phyloP scores from a whole-genome alignment of 2,113 vertebrate genomes.

The Cephalopterus ornatus region DNA sequence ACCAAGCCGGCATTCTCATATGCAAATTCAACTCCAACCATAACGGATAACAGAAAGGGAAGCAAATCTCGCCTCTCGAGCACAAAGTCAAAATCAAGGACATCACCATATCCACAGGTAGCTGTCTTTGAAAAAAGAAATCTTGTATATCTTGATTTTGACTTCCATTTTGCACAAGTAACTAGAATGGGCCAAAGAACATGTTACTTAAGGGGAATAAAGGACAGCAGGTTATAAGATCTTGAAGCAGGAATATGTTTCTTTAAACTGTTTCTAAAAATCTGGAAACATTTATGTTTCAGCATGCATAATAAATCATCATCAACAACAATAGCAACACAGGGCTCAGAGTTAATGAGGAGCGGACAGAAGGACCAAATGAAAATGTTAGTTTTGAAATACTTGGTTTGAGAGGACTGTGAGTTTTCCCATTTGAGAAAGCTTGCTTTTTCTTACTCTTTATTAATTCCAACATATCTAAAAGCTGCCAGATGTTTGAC shows the following conservation, averaged over 20 bases:
- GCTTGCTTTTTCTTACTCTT: not conserved
- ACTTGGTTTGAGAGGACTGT: not conserved
- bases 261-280: not conserved
- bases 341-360: not conserved
- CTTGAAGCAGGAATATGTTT: not conserved
- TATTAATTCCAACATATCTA: not conserved
- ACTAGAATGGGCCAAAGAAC: not conserved
- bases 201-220: not conserved
- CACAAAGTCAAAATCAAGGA: slow-evolving; percentile 88
- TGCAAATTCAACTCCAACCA: slow-evolving; percentile 78
- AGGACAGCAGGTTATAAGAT: not conserved
- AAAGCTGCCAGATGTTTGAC: not conserved
- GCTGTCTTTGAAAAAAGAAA: not conserved
- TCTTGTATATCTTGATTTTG: slow-evolving; percentile 15
- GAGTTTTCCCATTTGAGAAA: not conserved
- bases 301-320: not conserved
- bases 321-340: not conserved
- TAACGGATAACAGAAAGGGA: slow-evolving; percentile 83
- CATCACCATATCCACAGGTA: slow-evolving; percentile 95
- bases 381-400: not conserved
- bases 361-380: not conserved
- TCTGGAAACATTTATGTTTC: not conserved
- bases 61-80: slow-evolving; percentile 82
- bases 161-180: not conserved
- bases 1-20: slow-evolving; percentile 87